Evolutionary conservation across 2,113 vertebrate species (phyloP).

Genomic region (Neodontobutis hainanensis): DNA sequence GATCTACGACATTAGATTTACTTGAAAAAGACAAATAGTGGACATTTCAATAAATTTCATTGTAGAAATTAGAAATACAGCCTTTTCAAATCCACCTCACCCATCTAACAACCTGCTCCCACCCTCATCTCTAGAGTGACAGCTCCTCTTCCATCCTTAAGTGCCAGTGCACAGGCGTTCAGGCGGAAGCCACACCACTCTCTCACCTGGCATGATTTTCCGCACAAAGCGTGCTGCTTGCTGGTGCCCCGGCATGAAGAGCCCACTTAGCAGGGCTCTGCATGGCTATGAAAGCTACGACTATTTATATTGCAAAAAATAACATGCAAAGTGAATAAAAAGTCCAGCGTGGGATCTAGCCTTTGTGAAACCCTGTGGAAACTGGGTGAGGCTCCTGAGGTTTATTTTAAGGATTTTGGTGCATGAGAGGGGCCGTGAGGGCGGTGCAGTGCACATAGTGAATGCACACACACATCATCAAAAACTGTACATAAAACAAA

Average conservation of each 20-base stretch:
- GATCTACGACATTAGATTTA: constrained; percentile 78
- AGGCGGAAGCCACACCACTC: constrained; percentile 66
- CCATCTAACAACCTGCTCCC: constrained; percentile 31
- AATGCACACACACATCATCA: constrained; percentile 40
- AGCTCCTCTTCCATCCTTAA: constrained; percentile 63
- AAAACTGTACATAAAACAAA: constrained; percentile 65
- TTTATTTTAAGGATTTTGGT: constrained; percentile 23
- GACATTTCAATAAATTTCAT: constrained; percentile 76
- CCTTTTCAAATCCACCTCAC: constrained; percentile 71
- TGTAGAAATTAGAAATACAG: constrained; percentile 73
- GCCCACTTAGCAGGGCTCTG: constrained; percentile 85
- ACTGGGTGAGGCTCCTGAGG: constrained; percentile 29
- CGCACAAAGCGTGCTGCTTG: constrained; percentile 75
- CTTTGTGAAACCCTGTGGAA: constrained; percentile 49
- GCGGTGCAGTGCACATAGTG: constrained; percentile 56
- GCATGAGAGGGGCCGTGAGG: constrained; percentile 57
- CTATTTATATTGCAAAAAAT: constrained; percentile 65
- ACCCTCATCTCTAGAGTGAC: constrained; percentile 62
- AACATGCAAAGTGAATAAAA: constrained; percentile 58
- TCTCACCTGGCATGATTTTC: constrained; percentile 75
- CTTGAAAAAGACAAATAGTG: constrained; percentile 75
- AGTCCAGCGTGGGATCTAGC: constrained; percentile 74
- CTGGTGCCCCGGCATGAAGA: constrained; percentile 88
- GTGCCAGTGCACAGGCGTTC: constrained; percentile 74
- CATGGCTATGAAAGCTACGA: constrained; percentile 86